Base-by-base conservation (phyloP, 2,113 vertebrate genomes). In the Bos indicus region DNA sequence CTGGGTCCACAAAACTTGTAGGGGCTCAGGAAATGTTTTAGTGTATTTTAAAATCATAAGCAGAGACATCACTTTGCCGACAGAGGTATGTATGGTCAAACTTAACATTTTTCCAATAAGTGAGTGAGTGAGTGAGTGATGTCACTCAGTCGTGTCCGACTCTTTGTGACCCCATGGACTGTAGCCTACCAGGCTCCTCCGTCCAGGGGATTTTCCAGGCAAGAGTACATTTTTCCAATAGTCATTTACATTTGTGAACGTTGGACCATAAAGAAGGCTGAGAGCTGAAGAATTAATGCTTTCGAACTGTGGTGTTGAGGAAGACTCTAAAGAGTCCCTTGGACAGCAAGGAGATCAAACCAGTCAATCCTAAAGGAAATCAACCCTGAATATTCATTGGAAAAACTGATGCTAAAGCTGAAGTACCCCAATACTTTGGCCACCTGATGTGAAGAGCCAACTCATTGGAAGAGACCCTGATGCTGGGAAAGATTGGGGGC, bases 261-360 rank as follows among this genome's bases (percentile, higher is more conserved):
- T 11, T 21, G 64, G 64, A 36, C 16, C 64, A 21, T 36, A 36
- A 36, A 36, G 64, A 67, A 67, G 64, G 17, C n/a, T 67, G 33
- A 67, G 64, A 36, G 64, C n/a, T 33, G 17, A 67, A 67, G 33
- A 67, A 67, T 67, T 67, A 4, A 67, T 67, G 33, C n/a, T 67
- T 67, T 67, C 0, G 0, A 67, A 67, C 64, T 67, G 33, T n/a
- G 33, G 9, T 67, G 8, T 36, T 36, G 33, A 4, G 36, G 17
- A 67, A 67, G n/a, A 19, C 64, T n/a, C 8, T 21, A 10, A 19
- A 67, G 33, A 67, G 4, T 36, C 33, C 64, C 64, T 67, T 67
- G 33, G 33, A 67, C 64, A 67, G 64, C 33, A 67, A 67, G 62
- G 33, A 67, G 33, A n/a, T 67, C 17, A 67, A 67, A 19, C 33